Evolutionary conservation across 2,113 vertebrate genomes (phyloP).

Genomic region (Pipra filicauda): DNA sequence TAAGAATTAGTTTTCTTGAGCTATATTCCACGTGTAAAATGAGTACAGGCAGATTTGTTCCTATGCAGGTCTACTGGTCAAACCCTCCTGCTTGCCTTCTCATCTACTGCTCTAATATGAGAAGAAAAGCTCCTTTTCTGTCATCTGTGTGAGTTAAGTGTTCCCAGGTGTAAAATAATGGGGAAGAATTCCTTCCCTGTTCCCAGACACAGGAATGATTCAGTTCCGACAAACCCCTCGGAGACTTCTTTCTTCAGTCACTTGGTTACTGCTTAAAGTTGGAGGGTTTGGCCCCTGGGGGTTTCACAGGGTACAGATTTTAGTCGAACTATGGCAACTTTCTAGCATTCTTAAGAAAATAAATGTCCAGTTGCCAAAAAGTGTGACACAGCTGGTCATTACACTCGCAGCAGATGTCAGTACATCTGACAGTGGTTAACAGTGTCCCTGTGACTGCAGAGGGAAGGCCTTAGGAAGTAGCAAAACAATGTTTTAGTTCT

Average conservation of each 20-base stretch:
- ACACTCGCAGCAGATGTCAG: background rate
- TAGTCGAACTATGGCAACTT: background rate
- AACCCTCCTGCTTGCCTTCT: background rate
- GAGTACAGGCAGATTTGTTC: background rate
- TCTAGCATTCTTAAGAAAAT: background rate
- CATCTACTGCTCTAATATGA: background rate
- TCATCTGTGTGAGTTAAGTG: background rate
- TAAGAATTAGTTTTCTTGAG: background rate
- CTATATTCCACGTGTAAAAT: background rate
- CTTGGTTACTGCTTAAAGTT: background rate
- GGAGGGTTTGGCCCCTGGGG: background rate
- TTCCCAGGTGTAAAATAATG: slow-evolving; percentile 9
- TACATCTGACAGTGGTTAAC: background rate
- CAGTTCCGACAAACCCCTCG: background rate
- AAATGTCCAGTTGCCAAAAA: background rate
- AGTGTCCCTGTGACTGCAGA: background rate
- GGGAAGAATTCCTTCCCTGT: background rate
- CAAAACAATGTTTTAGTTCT: background rate
- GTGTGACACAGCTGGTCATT: background rate
- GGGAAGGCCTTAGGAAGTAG: background rate
- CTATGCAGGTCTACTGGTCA: background rate
- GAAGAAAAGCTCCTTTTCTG: background rate
- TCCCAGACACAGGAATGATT: background rate
- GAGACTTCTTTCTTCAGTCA: background rate
- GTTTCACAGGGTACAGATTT: background rate